Evolutionary conservation across 2,113 vertebrate species (phyloP).

Genomic region (Sinocyclocheilus grahami): DNA sequence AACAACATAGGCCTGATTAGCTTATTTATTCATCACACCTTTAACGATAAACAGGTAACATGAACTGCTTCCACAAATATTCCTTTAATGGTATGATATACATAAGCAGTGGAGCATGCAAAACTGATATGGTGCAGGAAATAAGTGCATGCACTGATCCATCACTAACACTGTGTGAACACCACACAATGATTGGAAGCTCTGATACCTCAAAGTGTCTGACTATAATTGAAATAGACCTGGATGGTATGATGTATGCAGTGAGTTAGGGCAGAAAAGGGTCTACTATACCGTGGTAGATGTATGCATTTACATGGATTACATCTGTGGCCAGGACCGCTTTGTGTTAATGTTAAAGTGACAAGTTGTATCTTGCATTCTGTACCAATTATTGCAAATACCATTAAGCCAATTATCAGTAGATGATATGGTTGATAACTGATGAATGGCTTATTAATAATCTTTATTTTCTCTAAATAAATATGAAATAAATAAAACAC

Average conservation of each 20-base stretch:
- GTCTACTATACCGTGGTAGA: background rate
- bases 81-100: background rate
- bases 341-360: background rate
- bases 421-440: background rate
- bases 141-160: background rate
- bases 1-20: conserved; percentile 14
- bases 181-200: background rate
- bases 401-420: background rate
- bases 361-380: background rate
- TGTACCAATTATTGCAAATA: background rate
- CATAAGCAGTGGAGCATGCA: background rate
- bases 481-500: background rate
- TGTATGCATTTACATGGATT: background rate
- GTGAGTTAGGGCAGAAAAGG: background rate
- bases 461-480: background rate
- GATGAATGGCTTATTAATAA: background rate
- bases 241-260: too few relatives aligned
- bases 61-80: background rate
- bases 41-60: background rate
- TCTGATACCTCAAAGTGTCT: background rate
- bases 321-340: background rate
- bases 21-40: background rate
- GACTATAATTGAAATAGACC: background rate
- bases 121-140: conserved; percentile 1
- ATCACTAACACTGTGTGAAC: background rate